Evolutionary conservation across 2,888 invertebrate genomes (phyloP).

Genomic region (Drosophila subquinaria): DNA sequence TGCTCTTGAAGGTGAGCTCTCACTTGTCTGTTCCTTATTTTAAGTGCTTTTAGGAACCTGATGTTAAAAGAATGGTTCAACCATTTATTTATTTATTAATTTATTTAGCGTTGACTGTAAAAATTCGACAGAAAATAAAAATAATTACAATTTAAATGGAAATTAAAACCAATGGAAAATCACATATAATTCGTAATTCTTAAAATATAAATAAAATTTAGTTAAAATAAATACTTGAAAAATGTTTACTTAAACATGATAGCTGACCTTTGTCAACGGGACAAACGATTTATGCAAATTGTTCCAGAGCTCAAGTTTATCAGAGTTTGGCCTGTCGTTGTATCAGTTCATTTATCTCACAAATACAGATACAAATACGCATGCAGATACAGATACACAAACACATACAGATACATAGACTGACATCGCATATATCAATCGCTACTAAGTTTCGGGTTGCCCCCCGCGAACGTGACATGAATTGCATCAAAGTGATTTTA

Average conservation of each 20-base stretch:
- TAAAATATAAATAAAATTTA: too few relatives aligned
- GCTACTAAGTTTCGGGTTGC: conserved; percentile 67
- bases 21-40: too few relatives aligned
- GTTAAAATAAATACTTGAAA: neutral
- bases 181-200: too few relatives aligned
- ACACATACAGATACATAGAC: conserved; percentile 26
- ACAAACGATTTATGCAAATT: conserved; percentile 66
- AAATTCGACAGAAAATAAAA: too few relatives aligned
- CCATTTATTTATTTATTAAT: too few relatives aligned
- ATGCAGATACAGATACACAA: conserved; percentile 15
- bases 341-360: conserved; percentile 64
- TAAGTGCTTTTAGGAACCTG: too few relatives aligned
- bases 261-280: conserved; percentile 51
- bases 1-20: too few relatives aligned
- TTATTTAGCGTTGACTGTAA: too few relatives aligned
- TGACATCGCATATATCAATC: conserved; percentile 74
- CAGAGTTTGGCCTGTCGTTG: conserved; percentile 46
- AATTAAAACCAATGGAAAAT: too few relatives aligned
- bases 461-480: conserved; percentile 80
- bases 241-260: neutral
- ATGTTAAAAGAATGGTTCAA: too few relatives aligned
- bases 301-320: conserved; percentile 37
- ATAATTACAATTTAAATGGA: too few relatives aligned
- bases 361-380: conserved; percentile 18
- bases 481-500: conserved; percentile 84